Conservation (phyloP, 2,888 invertebrate species). For the Gari tellinella region DNA sequence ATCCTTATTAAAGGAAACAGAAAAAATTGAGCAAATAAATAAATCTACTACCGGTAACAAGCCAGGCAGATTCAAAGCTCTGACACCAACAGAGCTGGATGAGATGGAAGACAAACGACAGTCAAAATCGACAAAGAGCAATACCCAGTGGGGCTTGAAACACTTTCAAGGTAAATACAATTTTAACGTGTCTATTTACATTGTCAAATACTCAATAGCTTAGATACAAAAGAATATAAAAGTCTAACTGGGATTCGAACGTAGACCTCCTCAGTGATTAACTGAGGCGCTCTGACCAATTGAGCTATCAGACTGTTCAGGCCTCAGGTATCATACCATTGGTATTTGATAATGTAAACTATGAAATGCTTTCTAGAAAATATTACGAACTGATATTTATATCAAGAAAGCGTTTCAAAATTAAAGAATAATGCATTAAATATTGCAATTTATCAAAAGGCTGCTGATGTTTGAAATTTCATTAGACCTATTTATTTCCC, state of each 20-base stretch:
- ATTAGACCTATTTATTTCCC: not conserved
- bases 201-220: not conserved
- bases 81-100: not conserved
- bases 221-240: not conserved
- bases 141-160: conserved; percentile 6
- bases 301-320: conserved; percentile 10
- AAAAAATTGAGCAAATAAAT: too few species aligned
- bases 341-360: not conserved
- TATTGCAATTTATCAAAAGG: not conserved
- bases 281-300: conserved; percentile 2
- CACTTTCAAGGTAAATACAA: conserved; percentile 10
- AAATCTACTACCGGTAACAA: too few species aligned
- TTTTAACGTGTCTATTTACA: not conserved
- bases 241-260: conserved; percentile 6
- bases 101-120: conserved; percentile 5
- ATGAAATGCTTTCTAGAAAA: not conserved
- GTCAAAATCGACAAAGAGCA: conserved; percentile 3
- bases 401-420: not conserved
- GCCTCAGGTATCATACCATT: not conserved
- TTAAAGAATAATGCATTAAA: not conserved
- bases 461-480: not conserved
- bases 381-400: not conserved
- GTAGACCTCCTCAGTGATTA: conserved; percentile 1
- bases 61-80: conserved; percentile 5
- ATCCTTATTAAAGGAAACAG: too few species aligned